Percentiles rank a stretch among this genome's conserved stretches.
These are phyloP conservation scores for Zaprionus taronus DNA, from an alignment of 1,140 invertebrate genomes.

Conservation along the genomic window DNA sequence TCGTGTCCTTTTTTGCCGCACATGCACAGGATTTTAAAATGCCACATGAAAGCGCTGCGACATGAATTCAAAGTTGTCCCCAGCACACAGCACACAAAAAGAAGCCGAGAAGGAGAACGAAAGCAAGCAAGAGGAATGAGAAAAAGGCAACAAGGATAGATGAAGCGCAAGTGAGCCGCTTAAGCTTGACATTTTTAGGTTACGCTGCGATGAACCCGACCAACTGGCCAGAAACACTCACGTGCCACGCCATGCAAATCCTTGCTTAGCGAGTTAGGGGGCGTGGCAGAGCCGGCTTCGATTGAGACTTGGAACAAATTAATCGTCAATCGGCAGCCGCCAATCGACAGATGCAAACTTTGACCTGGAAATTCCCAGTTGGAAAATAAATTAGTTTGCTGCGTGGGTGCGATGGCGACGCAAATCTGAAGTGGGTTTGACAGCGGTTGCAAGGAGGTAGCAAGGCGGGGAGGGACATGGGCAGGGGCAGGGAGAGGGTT, in stretches of 20 bases:
- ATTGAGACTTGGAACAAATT: slow-evolving; percentile 76
- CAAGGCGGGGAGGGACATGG: neutral
- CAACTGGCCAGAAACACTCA: slow-evolving; percentile 65
- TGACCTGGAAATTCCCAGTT: slow-evolving; percentile 70
- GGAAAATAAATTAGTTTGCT: slow-evolving; percentile 79
- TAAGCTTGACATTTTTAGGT: slow-evolving; percentile 78
- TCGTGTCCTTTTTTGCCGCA: slow-evolving; percentile 48
- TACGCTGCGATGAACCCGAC: slow-evolving; percentile 72
- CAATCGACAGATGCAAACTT: slow-evolving; percentile 42
- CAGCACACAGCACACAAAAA: slow-evolving; percentile 46
- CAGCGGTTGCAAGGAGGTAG: slow-evolving; percentile 38
- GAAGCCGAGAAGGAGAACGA: slow-evolving; percentile 24
- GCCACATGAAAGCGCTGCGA: slow-evolving; percentile 72
- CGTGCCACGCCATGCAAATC: slow-evolving; percentile 26
- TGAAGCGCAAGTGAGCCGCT: slow-evolving; percentile 53
- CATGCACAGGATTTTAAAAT: slow-evolving; percentile 80
- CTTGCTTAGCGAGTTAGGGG: neutral
- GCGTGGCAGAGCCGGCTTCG: slow-evolving; percentile 21
- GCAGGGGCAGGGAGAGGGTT: too few relatives aligned
- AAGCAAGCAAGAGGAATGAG: neutral
- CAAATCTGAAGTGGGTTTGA: slow-evolving; percentile 80
- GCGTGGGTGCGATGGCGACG: slow-evolving; percentile 65
- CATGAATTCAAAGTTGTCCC: slow-evolving; percentile 74
- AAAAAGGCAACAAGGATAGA: slow-evolving; percentile 9
- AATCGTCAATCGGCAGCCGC: slow-evolving; percentile 58